Evolutionary conservation across 2,113 vertebrate genomes (phyloP).

Genomic region (Mohoua ochrocephala): DNA sequence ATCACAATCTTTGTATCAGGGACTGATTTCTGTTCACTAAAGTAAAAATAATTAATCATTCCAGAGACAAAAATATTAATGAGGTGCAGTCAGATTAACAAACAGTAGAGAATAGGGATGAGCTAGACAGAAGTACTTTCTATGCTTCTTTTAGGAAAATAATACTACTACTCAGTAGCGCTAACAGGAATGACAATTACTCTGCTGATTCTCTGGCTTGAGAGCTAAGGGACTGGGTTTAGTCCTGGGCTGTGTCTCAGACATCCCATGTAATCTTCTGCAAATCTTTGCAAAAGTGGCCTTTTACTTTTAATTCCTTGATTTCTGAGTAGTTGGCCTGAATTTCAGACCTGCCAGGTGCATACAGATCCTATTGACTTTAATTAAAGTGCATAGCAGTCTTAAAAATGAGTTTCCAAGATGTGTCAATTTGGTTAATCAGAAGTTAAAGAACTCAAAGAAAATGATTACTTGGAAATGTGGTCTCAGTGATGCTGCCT

Average conservation of each 20-base stretch:
- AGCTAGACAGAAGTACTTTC: neutral
- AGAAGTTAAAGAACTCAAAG: neutral
- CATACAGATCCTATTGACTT: neutral
- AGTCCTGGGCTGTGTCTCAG: neutral
- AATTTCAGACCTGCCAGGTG: neutral
- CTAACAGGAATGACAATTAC: neutral
- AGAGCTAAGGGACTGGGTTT: neutral
- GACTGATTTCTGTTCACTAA: neutral
- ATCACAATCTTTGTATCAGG: neutral
- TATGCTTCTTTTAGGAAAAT: neutral
- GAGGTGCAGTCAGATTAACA: neutral
- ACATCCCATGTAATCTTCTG: neutral
- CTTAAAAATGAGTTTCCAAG: neutral
- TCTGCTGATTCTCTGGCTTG: neutral
- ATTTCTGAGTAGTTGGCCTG: neutral
- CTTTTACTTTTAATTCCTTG: neutral
- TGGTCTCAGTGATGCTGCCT: neutral
- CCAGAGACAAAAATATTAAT: neutral
- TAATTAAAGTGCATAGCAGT: neutral
- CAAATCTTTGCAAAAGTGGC: neutral
- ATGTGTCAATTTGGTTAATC: neutral
- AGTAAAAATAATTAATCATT: neutral
- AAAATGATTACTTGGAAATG: neutral
- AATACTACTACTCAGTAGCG: neutral
- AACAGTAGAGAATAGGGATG: neutral